Evolutionary conservation across 1,140 invertebrate species (phyloP).

Genomic region (Drosophila ananassae): DNA sequence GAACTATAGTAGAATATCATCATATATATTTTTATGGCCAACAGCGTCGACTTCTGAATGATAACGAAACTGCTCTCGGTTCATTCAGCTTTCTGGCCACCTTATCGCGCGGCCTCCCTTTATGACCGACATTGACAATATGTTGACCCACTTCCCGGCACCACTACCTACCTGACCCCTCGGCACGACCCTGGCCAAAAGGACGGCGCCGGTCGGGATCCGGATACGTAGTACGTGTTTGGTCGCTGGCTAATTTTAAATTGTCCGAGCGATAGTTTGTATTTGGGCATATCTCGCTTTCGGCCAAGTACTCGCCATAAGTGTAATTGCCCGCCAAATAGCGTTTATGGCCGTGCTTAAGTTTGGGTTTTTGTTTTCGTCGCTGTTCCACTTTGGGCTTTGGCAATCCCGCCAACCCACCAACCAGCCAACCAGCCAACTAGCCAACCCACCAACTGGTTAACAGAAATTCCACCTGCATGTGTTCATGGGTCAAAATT

Average conservation of each 20-base stretch:
- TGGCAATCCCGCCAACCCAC: neutral
- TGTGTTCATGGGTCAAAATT: conserved; percentile 58
- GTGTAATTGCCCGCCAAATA: conserved; percentile 39
- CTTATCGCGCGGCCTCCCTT: conserved; percentile 35
- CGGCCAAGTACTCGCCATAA: conserved; percentile 18
- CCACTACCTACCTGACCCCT: conserved; percentile 6
- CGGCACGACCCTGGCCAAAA: conserved; percentile 12
- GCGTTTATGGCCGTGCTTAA: conserved; percentile 53
- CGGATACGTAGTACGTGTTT: conserved; percentile 25
- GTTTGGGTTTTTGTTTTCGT: conserved; percentile 31
- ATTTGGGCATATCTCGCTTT: conserved; percentile 21
- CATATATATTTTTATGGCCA: conserved; percentile 22
- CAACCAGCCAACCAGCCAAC: no score
- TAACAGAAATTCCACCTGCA: conserved; percentile 56
- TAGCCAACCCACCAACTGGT: conserved; percentile 1
- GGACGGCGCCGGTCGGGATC: conserved; percentile 6
- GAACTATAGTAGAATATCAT: neutral
- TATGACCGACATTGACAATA: conserved; percentile 42
- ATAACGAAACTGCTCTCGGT: conserved; percentile 15
- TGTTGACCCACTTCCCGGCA: conserved; percentile 35
- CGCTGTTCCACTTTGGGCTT: conserved; percentile 24
- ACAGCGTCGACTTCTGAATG: conserved; percentile 15
- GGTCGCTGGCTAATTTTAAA: conserved; percentile 6
- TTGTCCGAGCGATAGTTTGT: conserved; percentile 12
- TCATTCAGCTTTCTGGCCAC: conserved; percentile 43